Conservation (phyloP, 2,113 vertebrate species). For the Aldabrachelys gigantea region DNA sequence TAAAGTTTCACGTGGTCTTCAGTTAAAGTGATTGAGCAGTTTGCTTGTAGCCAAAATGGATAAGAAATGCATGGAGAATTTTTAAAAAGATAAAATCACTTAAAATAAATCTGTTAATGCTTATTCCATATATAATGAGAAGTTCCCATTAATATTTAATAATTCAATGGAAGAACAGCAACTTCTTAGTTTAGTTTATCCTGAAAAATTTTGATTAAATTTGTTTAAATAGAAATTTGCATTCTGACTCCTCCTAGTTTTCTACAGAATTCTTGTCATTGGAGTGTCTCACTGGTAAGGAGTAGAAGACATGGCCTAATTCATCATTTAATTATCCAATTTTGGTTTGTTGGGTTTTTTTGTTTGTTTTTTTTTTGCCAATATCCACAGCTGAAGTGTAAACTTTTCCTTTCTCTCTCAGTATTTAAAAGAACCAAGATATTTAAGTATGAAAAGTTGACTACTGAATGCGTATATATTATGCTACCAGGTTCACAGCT, state of each 20-base stretch:
- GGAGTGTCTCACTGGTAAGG: not conserved
- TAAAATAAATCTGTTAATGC: not conserved
- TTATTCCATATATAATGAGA: not conserved
- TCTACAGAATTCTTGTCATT: not conserved
- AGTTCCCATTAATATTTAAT: not conserved
- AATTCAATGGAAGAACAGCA: not conserved
- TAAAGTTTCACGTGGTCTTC: not conserved
- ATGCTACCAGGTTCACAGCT: slow-evolving; percentile 5
- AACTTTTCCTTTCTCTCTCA: not conserved
- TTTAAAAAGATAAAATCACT: not conserved
- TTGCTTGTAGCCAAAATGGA: slow-evolving; percentile 8
- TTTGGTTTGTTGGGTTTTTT: not conserved
- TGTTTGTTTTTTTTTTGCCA: not conserved
- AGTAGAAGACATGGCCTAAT: not conserved
- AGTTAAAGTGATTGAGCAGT: not conserved
- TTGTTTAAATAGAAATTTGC: not conserved
- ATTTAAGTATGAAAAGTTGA: not conserved
- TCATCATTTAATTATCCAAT: not conserved
- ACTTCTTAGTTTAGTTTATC: not conserved
- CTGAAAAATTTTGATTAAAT: not conserved
- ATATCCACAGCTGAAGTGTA: not conserved
- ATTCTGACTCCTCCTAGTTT: not conserved
- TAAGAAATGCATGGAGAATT: not conserved
- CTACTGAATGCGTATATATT: not conserved
- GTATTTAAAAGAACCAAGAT: not conserved